Evolutionary conservation across 2,113 vertebrate genomes (phyloP), one percentile per base, ranked within the genome.

Genomic region (Mellivora capensis): DNA sequence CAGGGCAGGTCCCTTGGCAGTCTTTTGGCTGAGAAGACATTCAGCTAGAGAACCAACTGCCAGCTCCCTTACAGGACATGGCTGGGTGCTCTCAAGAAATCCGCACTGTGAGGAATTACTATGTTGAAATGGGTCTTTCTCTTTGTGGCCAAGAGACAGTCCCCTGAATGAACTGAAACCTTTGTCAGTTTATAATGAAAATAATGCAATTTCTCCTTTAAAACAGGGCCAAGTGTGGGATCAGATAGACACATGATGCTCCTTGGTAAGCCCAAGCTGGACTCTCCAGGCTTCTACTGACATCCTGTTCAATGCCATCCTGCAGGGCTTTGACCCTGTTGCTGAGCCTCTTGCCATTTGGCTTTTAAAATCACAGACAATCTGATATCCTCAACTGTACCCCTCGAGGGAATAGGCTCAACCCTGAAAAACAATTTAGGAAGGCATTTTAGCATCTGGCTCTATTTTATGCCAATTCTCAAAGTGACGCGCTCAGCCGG

Each of bases 381-480:
- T 34, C 49, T 82, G 85, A 64, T 69, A 52, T 42, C 79, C 64
- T 90, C 71, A 64, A n/a, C 44, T 42, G 29, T n/a, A 67, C 4
- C 57, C 64, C 93, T 77, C 69, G 61, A 29, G n/a, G 90, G 61
- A 91, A 89, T 21, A 72, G 37, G 15, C 27, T 44, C n/a, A 87
- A 18, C 61, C 39, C 69, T 59, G 13, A 62, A 79, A 96, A 96
- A 64, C 39, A 76, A 67, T 81, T 47, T 54, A 94, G 72, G 72
- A 80, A 89, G 39, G 31, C 49, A 54, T 69, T 27, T 96, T 79
- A 90, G 77, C 91, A 90, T 79, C 83, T 97, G 96, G 79, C 61
- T 91, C 39, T 91, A 39, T 89, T 96, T 91, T 82, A 79, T 93
- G 94, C 74, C 72, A 79, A 87, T 59, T 93, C 86, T 96, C 87